Conservation (phyloP, 2,797 vertebrate genomes). For the Gobio occitaniae region DNA sequence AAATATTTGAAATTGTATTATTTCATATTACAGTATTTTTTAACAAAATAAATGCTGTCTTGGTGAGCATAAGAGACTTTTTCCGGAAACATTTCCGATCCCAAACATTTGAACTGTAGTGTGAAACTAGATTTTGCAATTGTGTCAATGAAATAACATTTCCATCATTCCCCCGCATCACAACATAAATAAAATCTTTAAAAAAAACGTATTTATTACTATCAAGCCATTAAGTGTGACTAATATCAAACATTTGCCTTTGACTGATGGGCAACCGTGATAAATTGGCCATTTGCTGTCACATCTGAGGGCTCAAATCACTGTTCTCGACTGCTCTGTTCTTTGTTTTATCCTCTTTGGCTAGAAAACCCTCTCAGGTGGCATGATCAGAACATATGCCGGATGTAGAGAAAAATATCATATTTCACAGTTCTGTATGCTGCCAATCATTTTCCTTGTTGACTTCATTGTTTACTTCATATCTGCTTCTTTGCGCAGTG, state of each 20-base stretch:
- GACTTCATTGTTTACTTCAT: conserved; percentile 11
- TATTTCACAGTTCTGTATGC: background rate
- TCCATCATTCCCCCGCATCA: background rate
- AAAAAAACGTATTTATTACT: background rate
- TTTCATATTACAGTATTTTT: too few relatives aligned
- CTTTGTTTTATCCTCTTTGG: background rate
- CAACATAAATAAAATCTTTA: background rate
- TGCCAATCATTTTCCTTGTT: background rate
- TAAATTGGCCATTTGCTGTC: background rate
- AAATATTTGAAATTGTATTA: too few relatives aligned
- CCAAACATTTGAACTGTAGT: background rate
- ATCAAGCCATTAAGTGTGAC: background rate
- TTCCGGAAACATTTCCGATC: background rate
- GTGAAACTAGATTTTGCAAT: background rate
- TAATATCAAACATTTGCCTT: conserved; percentile 2
- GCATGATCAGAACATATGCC: conserved; percentile 27
- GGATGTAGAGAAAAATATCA: conserved; percentile 24
- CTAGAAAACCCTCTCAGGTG: background rate
- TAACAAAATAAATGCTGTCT: background rate
- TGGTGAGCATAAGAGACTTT: background rate
- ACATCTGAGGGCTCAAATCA: conserved; percentile 17
- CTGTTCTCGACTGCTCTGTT: background rate
- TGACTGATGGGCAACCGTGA: background rate
- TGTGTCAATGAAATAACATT: background rate
- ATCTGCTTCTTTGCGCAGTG: background rate